These are phyloP conservation scores for Coelogynopora nodosa DNA, from an alignment of 2,888 invertebrate genomes.

Conservation along the genomic window DNA sequence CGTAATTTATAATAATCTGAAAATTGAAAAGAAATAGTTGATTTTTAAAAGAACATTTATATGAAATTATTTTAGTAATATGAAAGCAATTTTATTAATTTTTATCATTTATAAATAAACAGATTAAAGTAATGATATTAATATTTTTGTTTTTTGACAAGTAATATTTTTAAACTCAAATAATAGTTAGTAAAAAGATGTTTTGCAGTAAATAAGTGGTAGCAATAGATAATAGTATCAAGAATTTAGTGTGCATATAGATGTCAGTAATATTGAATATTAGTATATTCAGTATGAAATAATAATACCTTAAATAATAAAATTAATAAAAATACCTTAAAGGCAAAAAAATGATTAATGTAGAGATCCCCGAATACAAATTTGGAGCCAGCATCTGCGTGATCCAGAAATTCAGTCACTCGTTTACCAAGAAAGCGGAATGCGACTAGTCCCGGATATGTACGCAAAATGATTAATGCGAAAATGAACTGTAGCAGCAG, in stretches of 20 bases:
- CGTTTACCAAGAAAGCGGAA: constrained; percentile 71
- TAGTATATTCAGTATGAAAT: no score
- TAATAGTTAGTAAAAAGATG: no score
- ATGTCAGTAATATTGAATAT: no score
- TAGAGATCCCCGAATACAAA: constrained; percentile 74
- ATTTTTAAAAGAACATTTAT: not conserved
- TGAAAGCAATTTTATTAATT: not conserved
- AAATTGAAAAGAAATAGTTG: not conserved
- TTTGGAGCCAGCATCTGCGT: constrained; percentile 73
- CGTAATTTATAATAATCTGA: not conserved
- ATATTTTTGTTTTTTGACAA: not conserved
- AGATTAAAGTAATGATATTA: not conserved
- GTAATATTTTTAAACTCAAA: no score
- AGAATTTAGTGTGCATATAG: no score
- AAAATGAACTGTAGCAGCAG: constrained; percentile 77
- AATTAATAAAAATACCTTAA: no score
- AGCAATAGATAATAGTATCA: no score
- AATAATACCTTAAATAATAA: no score
- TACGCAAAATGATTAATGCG: constrained; percentile 56
- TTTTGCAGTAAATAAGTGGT: no score
- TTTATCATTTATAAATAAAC: not conserved
- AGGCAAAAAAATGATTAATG: constrained; percentile 72
- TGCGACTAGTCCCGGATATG: constrained; percentile 64
- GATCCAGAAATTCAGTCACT: constrained; percentile 74
- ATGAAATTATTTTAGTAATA: not conserved